Conservation (phyloP, 2,113 vertebrate species). For the Vulpes ferrilata region DNA sequence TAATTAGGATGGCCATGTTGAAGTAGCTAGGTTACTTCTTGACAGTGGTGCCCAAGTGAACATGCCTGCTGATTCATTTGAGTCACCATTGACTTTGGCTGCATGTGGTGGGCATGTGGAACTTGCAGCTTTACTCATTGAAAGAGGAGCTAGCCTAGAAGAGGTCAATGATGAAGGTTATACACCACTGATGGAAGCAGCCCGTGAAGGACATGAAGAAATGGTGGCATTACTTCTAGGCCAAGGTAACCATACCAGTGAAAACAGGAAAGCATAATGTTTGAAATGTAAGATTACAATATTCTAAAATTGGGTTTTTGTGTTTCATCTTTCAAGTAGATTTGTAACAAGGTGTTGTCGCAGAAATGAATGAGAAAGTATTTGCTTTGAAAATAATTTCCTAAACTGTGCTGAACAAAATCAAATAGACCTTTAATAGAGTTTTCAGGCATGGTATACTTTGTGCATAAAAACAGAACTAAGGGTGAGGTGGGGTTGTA, state of each 20-base stretch:
- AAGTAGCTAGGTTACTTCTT: constrained; percentile 97
- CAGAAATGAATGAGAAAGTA: not conserved
- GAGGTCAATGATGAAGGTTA: constrained; percentile 99
- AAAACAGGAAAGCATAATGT: not conserved
- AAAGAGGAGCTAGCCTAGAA: constrained; percentile 97
- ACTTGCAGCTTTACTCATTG: constrained; percentile 96
- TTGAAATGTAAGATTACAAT: not conserved
- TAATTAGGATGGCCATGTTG: constrained; percentile 97
- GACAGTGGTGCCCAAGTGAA: constrained; percentile 99
- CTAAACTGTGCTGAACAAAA: constrained; percentile 30
- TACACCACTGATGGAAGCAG: constrained; percentile 99
- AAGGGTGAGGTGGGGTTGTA: not conserved
- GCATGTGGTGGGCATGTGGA: constrained; percentile 99
- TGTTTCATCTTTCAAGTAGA: not conserved
- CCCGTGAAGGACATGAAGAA: constrained; percentile 98
- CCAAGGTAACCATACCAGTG: constrained; percentile 90
- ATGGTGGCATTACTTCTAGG: constrained; percentile 99
- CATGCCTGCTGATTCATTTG: constrained; percentile 99
- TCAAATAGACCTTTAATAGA: not conserved
- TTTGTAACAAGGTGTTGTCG: not conserved
- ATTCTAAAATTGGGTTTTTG: constrained; percentile 49
- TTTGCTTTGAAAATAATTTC: constrained; percentile 25
- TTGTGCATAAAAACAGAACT: not conserved
- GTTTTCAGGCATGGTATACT: not conserved
- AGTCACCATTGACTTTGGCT: constrained; percentile 97